Evolutionary conservation across 2,888 invertebrate species (phyloP).

Genomic region (Pyralis farinalis): DNA sequence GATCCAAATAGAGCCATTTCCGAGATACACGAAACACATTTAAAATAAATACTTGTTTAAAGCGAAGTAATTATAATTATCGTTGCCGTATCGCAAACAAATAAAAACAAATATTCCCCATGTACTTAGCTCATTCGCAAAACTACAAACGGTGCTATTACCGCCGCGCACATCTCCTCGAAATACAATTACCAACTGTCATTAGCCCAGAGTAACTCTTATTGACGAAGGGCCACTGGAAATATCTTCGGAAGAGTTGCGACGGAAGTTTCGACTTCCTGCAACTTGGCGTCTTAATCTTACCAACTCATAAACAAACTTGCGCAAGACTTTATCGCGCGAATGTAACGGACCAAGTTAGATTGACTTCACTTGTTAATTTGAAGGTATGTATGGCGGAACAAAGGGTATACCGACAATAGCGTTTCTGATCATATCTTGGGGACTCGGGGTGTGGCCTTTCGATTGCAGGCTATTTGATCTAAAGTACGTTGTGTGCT

Average conservation of each 20-base stretch:
- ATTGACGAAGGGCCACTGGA: conserved; percentile 7
- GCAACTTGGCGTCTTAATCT: conserved; percentile 9
- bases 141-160: background rate
- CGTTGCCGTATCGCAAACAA: too few relatives aligned
- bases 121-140: background rate
- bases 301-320: conserved; percentile 33
- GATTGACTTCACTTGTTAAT: conserved; percentile 13
- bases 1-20: too few relatives aligned
- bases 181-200: conserved; percentile 9
- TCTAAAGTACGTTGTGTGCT: too few relatives aligned
- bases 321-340: conserved; percentile 39
- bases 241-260: conserved; percentile 2
- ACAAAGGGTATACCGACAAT: background rate
- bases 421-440: background rate
- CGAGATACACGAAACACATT: too few relatives aligned
- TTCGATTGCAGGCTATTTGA: too few relatives aligned
- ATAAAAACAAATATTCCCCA: too few relatives aligned
- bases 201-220: conserved; percentile 6
- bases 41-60: too few relatives aligned
- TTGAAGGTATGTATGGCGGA: conserved; percentile 2
- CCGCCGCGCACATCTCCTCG: conserved; percentile 8
- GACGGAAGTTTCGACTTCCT: background rate
- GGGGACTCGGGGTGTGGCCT: background rate
- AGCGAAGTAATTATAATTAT: too few relatives aligned
- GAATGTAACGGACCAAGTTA: conserved; percentile 12